Conservation (phyloP, 2,797 vertebrate genomes). For the Hylomyscus alleni region DNA sequence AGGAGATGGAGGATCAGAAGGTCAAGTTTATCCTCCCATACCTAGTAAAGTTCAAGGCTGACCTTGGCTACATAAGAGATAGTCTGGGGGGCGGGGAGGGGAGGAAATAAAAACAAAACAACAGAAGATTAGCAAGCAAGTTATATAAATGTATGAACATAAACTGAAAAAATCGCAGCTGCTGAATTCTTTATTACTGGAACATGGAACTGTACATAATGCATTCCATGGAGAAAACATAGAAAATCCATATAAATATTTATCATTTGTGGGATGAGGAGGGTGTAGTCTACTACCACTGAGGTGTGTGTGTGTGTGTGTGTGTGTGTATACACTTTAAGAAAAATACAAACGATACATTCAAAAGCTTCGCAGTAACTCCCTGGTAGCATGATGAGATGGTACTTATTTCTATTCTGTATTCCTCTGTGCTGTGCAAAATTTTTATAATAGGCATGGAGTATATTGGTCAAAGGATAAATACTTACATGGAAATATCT, state of each 20-base stretch:
- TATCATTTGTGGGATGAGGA: not conserved
- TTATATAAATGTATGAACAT: not conserved
- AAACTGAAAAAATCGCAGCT: not conserved
- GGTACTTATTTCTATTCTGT: conserved; percentile 35
- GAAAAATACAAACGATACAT: not conserved
- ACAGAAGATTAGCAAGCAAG: not conserved
- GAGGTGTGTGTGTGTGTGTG: not conserved
- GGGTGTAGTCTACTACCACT: not conserved
- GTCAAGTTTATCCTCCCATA: not conserved
- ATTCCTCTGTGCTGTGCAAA: conserved; percentile 32
- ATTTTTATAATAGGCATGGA: conserved; percentile 5
- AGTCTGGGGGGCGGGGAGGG: not conserved
- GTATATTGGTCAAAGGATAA: not conserved
- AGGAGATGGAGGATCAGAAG: not conserved
- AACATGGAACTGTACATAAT: conserved; percentile 1
- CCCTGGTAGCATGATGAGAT: not conserved
- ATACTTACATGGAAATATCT: not conserved
- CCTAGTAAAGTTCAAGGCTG: not conserved
- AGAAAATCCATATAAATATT: not conserved
- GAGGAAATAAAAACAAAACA: not conserved
- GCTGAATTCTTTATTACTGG: not conserved
- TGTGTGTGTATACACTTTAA: not conserved
- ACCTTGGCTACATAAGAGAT: not conserved
- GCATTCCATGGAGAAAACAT: not conserved
- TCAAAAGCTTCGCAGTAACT: not conserved